A percentile compares a stretch with the other conserved stretches of the same genome.
Conservation (phyloP, 2,888 invertebrate species). For the Neoascia interrupta region DNA sequence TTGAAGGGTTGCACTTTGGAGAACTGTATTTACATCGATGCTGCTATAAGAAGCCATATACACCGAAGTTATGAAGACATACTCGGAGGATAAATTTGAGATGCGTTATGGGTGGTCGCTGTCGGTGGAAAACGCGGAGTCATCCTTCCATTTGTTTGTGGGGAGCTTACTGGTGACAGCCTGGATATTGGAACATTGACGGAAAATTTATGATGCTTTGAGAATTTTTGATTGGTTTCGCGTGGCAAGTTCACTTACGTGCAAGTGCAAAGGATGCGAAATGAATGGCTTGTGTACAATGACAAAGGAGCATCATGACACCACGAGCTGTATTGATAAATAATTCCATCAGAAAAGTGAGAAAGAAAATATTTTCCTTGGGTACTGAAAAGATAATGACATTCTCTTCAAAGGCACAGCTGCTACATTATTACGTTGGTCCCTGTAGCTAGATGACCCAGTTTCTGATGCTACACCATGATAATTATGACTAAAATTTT, state of each 20-base stretch:
- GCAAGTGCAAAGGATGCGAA: too few relatives aligned
- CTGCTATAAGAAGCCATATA: conserved; percentile 37
- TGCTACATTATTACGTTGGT: too few relatives aligned
- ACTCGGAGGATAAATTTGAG: neutral
- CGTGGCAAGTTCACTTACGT: conserved; percentile 29
- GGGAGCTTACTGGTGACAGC: conserved; percentile 13
- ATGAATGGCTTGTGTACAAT: too few relatives aligned
- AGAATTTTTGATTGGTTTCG: conserved; percentile 57
- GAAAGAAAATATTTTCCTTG: too few relatives aligned
- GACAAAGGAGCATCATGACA: too few relatives aligned
- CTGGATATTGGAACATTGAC: conserved; percentile 50
- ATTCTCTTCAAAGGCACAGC: too few relatives aligned
- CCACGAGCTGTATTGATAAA: too few relatives aligned
- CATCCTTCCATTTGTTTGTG: conserved; percentile 39
- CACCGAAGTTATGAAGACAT: conserved; percentile 48
- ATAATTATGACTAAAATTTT: too few relatives aligned
- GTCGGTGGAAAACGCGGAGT: conserved; percentile 19
- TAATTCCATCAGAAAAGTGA: too few relatives aligned
- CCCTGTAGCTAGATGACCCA: too few relatives aligned
- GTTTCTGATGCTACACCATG: too few relatives aligned
- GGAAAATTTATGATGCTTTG: conserved; percentile 48
- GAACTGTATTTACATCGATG: conserved; percentile 47
- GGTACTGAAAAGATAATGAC: too few relatives aligned
- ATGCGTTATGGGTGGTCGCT: conserved; percentile 37
- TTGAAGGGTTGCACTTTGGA: conserved; percentile 56